phyloP scores from a whole-genome alignment of 2,888 invertebrate genomes.

The Shargacucullia verbasci region DNA sequence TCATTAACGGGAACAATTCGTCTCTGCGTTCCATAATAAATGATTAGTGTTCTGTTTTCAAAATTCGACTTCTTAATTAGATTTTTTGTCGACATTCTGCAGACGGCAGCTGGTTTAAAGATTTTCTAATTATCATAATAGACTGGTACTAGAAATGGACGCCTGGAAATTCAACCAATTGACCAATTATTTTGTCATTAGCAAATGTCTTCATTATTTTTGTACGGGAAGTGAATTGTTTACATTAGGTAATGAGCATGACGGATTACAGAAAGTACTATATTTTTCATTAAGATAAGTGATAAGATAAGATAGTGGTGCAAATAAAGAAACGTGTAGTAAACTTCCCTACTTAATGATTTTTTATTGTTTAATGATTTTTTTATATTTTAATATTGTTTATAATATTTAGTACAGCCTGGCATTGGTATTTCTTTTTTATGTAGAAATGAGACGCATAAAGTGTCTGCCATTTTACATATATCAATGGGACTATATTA shows the following conservation, averaged over 20 bases:
- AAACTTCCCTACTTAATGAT: slow-evolving; percentile 1
- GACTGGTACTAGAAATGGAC: slow-evolving; percentile 22
- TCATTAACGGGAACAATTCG: slow-evolving; percentile 15
- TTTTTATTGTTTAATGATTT: too few species aligned
- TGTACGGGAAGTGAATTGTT: slow-evolving; percentile 7
- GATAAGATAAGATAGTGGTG: slow-evolving; percentile 3
- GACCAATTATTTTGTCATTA: slow-evolving; percentile 40
- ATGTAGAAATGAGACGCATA: slow-evolving; percentile 15
- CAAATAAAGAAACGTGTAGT: background rate
- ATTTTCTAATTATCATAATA: slow-evolving; percentile 48
- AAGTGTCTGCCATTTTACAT: slow-evolving; percentile 18
- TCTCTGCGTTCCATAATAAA: slow-evolving; percentile 23
- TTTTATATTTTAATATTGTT: too few species aligned
- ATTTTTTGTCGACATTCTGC: slow-evolving; percentile 49
- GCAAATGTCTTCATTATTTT: slow-evolving; percentile 30
- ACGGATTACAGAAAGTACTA: slow-evolving; percentile 9
- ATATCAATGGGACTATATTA: slow-evolving; percentile 22
- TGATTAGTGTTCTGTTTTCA: slow-evolving; percentile 35
- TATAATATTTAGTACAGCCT: background rate
- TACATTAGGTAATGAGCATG: slow-evolving; percentile 13
- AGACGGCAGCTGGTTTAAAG: slow-evolving; percentile 35
- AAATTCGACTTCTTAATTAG: slow-evolving; percentile 45
- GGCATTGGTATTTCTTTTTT: slow-evolving; percentile 1
- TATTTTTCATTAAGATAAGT: slow-evolving; percentile 19
- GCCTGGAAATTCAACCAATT: slow-evolving; percentile 28